Evolutionary conservation across 1,140 invertebrate genomes (phyloP), one percentile per base, ranked within the genome.

Genomic region (Papilio dardanus): DNA sequence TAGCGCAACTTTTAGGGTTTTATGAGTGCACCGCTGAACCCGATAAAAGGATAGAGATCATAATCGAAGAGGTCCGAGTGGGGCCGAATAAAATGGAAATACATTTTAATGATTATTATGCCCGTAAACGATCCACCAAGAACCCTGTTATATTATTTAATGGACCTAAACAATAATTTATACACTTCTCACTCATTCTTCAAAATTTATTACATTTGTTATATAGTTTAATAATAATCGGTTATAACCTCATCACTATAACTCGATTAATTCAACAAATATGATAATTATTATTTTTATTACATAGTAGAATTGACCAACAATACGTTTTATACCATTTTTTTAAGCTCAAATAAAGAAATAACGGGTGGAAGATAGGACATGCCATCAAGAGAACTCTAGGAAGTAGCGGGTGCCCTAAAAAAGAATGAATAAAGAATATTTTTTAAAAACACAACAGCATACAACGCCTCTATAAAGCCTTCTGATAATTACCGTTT

Each of bases 101-200:
- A 88, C 83, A 87, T 88, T 88, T 92, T 92, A 92, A 91, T 91
- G 89, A 92, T 92, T 91, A 92, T 92, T 91, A 92, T 92, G 85
- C 81, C 88, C 89, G 81, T 90, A 91, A 92, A 91, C 88, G 89
- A 79, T 91, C 90, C 80, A 82, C 82, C 79, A 71, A 82, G 77
- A 87, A 87, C 86, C 76, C 81, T 86, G 76, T 82, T 81, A 85
- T 88, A 80, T 83, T 86, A 85, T 88, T 86, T 86, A 86, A 81
- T 84, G 82, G 82, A 79, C 82, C 82, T 85, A 83, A 83, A 83
- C 84, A 86, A 81, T 86, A 89, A 86, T 86, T 84, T 79, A 78
- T 86, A 86, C 81, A 86, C 82, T 90, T 89, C 89, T 89, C 88
- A 90, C 85, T 84, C 86, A 84, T 85, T 83, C 85, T 84, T 83